Percentiles rank a stretch among this genome's conserved stretches.
Conservation (phyloP, 2,888 invertebrate species). For the Apamea monoglypha region DNA sequence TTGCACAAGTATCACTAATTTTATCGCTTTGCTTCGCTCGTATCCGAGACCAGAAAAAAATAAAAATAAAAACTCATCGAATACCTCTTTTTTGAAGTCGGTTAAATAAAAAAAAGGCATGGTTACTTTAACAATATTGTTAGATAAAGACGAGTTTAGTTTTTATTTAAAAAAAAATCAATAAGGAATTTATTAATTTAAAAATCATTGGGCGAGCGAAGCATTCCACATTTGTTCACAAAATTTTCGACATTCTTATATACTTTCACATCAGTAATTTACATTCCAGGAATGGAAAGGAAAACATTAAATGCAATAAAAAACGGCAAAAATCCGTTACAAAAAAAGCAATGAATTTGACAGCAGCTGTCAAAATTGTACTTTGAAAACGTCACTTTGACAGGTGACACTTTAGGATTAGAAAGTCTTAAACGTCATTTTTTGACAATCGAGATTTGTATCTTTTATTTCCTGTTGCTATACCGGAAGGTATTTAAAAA, state of each 20-base stretch:
- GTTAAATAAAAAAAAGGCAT: background rate
- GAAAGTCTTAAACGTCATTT: conserved; percentile 10
- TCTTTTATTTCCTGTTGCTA: background rate
- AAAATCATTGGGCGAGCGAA: conserved; percentile 22
- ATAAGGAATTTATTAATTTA: background rate
- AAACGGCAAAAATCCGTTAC: conserved; percentile 14
- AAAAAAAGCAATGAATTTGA: conserved; percentile 24
- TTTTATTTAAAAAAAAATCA: background rate
- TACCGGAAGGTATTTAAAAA: conserved; percentile 21
- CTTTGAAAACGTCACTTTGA: conserved; percentile 37
- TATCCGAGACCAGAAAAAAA: background rate
- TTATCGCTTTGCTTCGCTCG: conserved; percentile 47
- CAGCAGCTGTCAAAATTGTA: conserved; percentile 50
- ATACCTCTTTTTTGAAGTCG: background rate
- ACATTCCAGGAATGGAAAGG: conserved; percentile 42
- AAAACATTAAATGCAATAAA: conserved; percentile 41
- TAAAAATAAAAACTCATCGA: too few relatives aligned
- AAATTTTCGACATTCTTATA: conserved; percentile 5
- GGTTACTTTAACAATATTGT: background rate
- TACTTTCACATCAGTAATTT: conserved; percentile 35
- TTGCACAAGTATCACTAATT: conserved; percentile 73
- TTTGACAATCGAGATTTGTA: conserved; percentile 12
- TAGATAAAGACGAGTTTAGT: background rate
- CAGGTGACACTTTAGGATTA: conserved; percentile 11
- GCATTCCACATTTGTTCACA: background rate